A percentile compares a stretch with the other conserved stretches of the same genome.
Conservation (phyloP, 2,797 vertebrate species). For the Ptychadena robeensis region DNA sequence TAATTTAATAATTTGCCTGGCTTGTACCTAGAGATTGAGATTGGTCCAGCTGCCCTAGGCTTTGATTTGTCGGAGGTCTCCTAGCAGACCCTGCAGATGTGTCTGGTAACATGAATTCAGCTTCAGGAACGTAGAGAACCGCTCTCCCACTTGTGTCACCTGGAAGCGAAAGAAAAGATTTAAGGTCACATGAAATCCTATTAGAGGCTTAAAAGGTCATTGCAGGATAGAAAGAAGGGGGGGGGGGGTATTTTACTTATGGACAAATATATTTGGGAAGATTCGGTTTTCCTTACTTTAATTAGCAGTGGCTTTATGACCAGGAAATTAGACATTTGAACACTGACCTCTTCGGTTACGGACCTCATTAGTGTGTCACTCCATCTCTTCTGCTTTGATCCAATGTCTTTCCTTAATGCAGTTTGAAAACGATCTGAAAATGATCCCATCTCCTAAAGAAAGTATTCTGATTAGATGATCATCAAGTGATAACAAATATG, state of each 20-base stretch:
- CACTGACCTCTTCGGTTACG: slow-evolving; percentile 42
- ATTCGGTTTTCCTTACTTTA: no score
- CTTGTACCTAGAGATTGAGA: neutral
- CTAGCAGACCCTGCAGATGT: slow-evolving; percentile 33
- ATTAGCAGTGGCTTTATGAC: neutral
- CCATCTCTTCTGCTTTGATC: slow-evolving; percentile 11
- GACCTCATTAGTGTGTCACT: slow-evolving; percentile 22
- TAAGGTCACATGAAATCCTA: neutral
- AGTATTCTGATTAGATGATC: neutral
- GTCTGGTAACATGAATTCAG: slow-evolving; percentile 33
- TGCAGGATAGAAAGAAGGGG: no score
- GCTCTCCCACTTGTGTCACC: slow-evolving; percentile 22
- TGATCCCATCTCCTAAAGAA: slow-evolving; percentile 16
- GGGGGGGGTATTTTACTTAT: no score
- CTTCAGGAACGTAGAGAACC: slow-evolving; percentile 7
- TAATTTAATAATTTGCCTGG: no score
- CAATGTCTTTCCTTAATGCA: neutral
- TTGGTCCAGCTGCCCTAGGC: no score
- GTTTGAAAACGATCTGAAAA: slow-evolving; percentile 21
- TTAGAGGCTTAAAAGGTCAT: neutral
- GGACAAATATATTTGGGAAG: no score
- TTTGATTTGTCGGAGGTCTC: neutral
- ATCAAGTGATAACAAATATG: no score
- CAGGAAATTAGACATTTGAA: neutral
- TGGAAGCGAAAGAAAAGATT: neutral